Evolutionary conservation across 2,888 invertebrate genomes (phyloP).

Genomic region (Herminia tarsipennalis): DNA sequence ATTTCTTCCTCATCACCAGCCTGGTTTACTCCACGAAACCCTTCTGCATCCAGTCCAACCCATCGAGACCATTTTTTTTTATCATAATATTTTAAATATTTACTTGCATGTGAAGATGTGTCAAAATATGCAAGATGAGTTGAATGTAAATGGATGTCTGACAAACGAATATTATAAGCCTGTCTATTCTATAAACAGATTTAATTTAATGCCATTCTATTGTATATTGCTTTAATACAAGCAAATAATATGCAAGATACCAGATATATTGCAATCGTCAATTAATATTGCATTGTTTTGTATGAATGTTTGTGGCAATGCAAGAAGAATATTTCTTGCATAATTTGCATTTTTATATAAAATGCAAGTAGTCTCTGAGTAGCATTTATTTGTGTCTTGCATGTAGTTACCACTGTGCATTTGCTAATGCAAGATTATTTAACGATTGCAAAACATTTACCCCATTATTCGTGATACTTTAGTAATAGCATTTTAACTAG

Average conservation of each 20-base stretch:
- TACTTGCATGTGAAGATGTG: no score
- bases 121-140: background rate
- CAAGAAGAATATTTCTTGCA: constrained; percentile 1
- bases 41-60: no score
- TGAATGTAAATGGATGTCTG: background rate
- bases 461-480: no score
- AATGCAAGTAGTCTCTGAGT: background rate
- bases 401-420: background rate
- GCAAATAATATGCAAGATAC: constrained; percentile 3
- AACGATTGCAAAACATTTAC: no score
- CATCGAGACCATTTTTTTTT: no score
- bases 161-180: constrained; percentile 17
- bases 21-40: no score
- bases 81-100: no score
- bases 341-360: background rate
- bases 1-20: no score
- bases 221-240: constrained; percentile 7
- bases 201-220: constrained; percentile 15
- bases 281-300: constrained; percentile 6
- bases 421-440: constrained; percentile 1
- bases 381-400: no score
- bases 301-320: background rate
- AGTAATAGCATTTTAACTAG: no score
- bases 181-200: constrained; percentile 8
- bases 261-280: constrained; percentile 4